Evolutionary conservation across 1,140 invertebrate species (phyloP).

Genomic region (Hydropsyche tenuis): DNA sequence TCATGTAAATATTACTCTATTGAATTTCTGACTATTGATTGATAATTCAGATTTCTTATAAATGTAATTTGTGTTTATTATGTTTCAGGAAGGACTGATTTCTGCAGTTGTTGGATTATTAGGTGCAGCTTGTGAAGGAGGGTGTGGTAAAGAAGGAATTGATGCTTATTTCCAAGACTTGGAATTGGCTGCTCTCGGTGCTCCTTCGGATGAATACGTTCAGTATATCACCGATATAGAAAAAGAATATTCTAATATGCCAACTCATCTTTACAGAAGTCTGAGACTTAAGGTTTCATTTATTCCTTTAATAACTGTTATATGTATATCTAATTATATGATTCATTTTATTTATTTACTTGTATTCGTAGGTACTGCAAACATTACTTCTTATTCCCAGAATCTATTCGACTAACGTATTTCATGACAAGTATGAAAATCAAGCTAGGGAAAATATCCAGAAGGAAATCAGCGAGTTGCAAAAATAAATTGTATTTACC

Average conservation of each 20-base stretch:
- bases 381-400: slow-evolving; percentile 46
- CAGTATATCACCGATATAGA: slow-evolving; percentile 45
- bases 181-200: slow-evolving; percentile 41
- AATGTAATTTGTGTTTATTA: no score
- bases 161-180: slow-evolving; percentile 47
- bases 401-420: slow-evolving; percentile 43
- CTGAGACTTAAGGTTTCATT: slow-evolving; percentile 43
- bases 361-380: slow-evolving; percentile 40
- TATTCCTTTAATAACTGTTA: slow-evolving; percentile 1
- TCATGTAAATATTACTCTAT: slow-evolving; percentile 34
- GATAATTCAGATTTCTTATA: slow-evolving; percentile 3
- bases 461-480: slow-evolving; percentile 43
- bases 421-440: slow-evolving; percentile 42
- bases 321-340: slow-evolving; percentile 12
- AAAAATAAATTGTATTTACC: background rate
- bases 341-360: slow-evolving; percentile 10
- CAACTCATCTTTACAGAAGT: slow-evolving; percentile 42
- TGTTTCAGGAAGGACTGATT: slow-evolving; percentile 43
- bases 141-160: slow-evolving; percentile 28
- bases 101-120: slow-evolving; percentile 44
- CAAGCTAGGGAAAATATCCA: slow-evolving; percentile 47
- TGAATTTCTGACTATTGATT: background rate
- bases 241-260: slow-evolving; percentile 43
- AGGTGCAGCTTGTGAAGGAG: slow-evolving; percentile 40
- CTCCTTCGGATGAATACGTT: slow-evolving; percentile 35